These are phyloP conservation scores for Drosophila seguyi DNA, from an alignment of 1,140 invertebrate species.

Conservation along the genomic window DNA sequence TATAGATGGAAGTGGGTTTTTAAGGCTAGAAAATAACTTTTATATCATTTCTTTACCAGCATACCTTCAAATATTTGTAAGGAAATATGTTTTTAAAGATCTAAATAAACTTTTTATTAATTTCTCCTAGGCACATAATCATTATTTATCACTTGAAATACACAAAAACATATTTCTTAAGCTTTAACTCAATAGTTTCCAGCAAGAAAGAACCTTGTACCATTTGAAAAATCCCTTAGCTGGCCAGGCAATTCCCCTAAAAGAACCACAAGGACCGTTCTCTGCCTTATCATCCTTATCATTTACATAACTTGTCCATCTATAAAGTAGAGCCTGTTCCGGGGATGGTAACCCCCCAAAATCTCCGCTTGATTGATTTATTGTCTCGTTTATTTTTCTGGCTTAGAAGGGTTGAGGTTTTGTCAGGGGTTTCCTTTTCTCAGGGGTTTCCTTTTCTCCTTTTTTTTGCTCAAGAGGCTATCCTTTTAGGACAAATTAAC, in stretches of 20 bases:
- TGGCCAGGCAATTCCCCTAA: conserved; percentile 1
- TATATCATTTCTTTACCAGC: no score
- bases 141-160: no score
- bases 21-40: no score
- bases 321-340: background rate
- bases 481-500: conserved; percentile 38
- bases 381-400: conserved; percentile 10
- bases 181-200: background rate
- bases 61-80: no score
- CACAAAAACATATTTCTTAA: background rate
- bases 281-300: no score
- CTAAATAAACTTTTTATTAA: no score
- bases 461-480: background rate
- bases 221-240: background rate
- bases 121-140: no score
- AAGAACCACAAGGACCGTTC: background rate
- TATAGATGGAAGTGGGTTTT: no score
- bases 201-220: background rate
- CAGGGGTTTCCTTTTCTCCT: no score
- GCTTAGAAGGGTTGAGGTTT: conserved; percentile 4
- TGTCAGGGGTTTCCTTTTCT: background rate
- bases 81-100: no score
- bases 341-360: background rate
- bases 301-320: conserved; percentile 9
- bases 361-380: conserved; percentile 35